phyloP scores from a whole-genome alignment of 1,140 invertebrate genomes.

The Bradynema listronoti region DNA sequence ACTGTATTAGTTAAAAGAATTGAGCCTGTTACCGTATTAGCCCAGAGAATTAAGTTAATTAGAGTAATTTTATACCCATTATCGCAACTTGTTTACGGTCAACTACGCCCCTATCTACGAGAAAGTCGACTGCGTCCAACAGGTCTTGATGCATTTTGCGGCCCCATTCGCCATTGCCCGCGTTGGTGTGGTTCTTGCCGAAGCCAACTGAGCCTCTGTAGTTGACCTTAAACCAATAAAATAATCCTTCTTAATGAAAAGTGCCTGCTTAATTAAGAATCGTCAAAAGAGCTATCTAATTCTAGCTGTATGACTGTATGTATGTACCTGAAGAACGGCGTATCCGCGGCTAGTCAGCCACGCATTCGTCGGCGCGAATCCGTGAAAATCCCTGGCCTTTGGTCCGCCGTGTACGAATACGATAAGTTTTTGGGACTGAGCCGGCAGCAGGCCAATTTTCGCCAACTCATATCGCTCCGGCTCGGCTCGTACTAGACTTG shows the following conservation, averaged over 20 bases:
- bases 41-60: slow-evolving; percentile 2
- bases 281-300: slow-evolving; percentile 21
- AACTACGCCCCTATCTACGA: slow-evolving; percentile 51
- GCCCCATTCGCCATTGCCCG: slow-evolving; percentile 57
- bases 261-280: slow-evolving; percentile 6
- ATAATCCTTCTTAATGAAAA: background rate
- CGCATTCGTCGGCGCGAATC: slow-evolving; percentile 50
- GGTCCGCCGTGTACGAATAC: slow-evolving; percentile 56
- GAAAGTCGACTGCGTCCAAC: slow-evolving; percentile 53
- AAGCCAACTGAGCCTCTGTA: slow-evolving; percentile 56
- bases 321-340: slow-evolving; percentile 48
- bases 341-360: slow-evolving; percentile 55
- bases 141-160: slow-evolving; percentile 57
- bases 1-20: too few species aligned
- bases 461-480: slow-evolving; percentile 43
- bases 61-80: slow-evolving; percentile 34
- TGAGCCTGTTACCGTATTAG: too few species aligned
- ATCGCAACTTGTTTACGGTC: slow-evolving; percentile 45
- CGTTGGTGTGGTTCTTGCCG: slow-evolving; percentile 52
- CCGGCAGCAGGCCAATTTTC: slow-evolving; percentile 44
- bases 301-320: slow-evolving; percentile 9
- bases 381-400: slow-evolving; percentile 54
- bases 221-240: slow-evolving; percentile 47
- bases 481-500: slow-evolving; percentile 37
- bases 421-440: slow-evolving; percentile 49